Evolutionary conservation across 37 sponge, comb jelly and placozoan genomes (phyloP).

Genomic region (Chondrilla cf. caribensis): DNA sequence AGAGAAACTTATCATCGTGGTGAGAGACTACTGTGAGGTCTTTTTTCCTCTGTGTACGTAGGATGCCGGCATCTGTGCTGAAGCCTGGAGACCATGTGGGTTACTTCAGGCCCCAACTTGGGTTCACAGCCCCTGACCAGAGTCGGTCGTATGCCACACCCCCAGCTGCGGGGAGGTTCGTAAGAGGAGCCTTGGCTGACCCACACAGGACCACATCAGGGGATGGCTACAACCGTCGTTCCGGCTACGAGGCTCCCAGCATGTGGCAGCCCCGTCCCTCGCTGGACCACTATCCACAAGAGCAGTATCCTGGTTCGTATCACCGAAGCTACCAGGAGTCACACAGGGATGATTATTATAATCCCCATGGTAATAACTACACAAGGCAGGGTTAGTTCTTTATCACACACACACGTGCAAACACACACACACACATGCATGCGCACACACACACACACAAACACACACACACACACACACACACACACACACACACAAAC

Average conservation of each 20-base stretch:
- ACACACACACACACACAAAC: too few relatives aligned
- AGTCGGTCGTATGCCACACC: not conserved
- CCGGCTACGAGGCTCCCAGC: too few relatives aligned
- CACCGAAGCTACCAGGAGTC: too few relatives aligned
- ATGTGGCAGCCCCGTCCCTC: not conserved
- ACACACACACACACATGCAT: not conserved
- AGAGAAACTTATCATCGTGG: too few relatives aligned
- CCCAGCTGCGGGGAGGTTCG: not conserved
- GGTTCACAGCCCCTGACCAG: constrained; percentile 2
- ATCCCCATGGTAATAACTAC: not conserved
- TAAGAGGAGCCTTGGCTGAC: not conserved
- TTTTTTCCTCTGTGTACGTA: too few relatives aligned
- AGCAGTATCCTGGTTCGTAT: not conserved
- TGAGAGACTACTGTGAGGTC: too few relatives aligned
- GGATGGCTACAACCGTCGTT: not conserved
- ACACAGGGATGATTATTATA: not conserved
- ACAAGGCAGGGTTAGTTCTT: not conserved
- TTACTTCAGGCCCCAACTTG: constrained; percentile 7
- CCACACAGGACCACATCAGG: not conserved
- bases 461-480: not conserved
- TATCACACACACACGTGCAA: not conserved
- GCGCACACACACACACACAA: not conserved
- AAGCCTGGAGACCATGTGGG: constrained; percentile 16
- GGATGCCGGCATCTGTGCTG: not conserved
- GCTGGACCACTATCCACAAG: not conserved